Evolutionary conservation across 2,113 vertebrate genomes (phyloP), one percentile per base, ranked within the genome.

Genomic region (Muntiacus reevesi): DNA sequence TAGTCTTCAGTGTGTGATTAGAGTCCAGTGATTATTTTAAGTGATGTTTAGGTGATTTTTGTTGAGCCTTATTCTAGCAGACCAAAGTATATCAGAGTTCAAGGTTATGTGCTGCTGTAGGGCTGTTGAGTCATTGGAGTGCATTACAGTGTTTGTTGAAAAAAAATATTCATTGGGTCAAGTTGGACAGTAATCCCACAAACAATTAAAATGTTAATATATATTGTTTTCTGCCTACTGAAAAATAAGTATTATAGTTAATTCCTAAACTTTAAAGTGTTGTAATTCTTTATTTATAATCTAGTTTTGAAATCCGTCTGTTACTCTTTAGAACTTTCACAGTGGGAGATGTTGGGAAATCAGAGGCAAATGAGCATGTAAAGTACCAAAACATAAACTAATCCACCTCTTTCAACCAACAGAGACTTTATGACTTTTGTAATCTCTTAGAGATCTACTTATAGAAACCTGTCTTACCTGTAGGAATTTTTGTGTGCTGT

Each of bases 61-160:
- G 27, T 83, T 89, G 88, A 74, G 59, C 40, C 55, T 74, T 84
- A 82, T 62, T 92, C 8, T 90, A 30, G 43, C 40, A 94, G 10
- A 50, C 14, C 50, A 40, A n/a, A n/a, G 4, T 94, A 3, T 95
- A 78, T 71, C 7, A 87, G 78, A 94, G 33, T 79, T 94, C 33
- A 87, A 62, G 36, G 54, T 92, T 95, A 87, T 59, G 21, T 92
- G 36, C 74, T 96, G 27, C 28, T 93, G 6, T 95, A 30, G 45
- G 43, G 57, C 94, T 96, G 94, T 89, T 21, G 54, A 47, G 92
- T 98, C 84, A 54, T 27, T 97, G 57, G n/a, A 94, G 71, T 97
- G 83, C 85, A 71, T 94, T 33, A 57, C 6, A 87, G 12, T 62
- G 9, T 74, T 47, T 92, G 47, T 91, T 83, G 25, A 81, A 50